phyloP scores from a whole-genome alignment of 2,797 vertebrate genomes.

The Premnoplex brunnescens region DNA sequence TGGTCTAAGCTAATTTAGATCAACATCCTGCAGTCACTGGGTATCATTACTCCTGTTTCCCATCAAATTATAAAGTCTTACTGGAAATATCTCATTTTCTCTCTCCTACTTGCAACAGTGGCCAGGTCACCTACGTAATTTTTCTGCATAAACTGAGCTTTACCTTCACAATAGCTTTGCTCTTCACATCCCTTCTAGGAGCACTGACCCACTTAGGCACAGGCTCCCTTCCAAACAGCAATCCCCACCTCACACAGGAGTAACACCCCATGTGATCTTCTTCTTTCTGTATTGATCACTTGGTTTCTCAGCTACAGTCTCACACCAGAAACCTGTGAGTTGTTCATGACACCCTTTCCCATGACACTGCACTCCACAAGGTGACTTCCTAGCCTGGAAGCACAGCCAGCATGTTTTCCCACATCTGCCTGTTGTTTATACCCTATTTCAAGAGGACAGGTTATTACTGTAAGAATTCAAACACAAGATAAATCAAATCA shows the following conservation, averaged over 20 bases:
- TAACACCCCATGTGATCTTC: not conserved
- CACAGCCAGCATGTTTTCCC: not conserved
- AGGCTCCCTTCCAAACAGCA: not conserved
- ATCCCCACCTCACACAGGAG: not conserved
- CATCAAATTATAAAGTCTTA: not conserved
- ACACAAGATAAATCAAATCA: not conserved
- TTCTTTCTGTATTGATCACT: not conserved
- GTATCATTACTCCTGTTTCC: not conserved
- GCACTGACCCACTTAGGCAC: fast-evolving
- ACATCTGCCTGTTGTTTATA: not conserved
- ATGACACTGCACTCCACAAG: not conserved
- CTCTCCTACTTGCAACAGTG: not conserved
- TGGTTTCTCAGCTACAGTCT: not conserved
- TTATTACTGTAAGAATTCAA: not conserved
- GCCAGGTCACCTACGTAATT: not conserved
- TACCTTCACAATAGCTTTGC: not conserved
- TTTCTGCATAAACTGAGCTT: not conserved
- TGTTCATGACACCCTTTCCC: not conserved
- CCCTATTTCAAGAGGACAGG: too few species aligned
- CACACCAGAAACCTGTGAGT: not conserved
- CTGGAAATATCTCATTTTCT: not conserved
- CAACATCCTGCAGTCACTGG: not conserved
- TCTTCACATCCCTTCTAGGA: not conserved
- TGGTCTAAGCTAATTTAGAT: not conserved
- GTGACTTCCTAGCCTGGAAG: not conserved